Evolutionary conservation across 2,113 vertebrate genomes (phyloP).

Genomic region (Steatornis caripensis): DNA sequence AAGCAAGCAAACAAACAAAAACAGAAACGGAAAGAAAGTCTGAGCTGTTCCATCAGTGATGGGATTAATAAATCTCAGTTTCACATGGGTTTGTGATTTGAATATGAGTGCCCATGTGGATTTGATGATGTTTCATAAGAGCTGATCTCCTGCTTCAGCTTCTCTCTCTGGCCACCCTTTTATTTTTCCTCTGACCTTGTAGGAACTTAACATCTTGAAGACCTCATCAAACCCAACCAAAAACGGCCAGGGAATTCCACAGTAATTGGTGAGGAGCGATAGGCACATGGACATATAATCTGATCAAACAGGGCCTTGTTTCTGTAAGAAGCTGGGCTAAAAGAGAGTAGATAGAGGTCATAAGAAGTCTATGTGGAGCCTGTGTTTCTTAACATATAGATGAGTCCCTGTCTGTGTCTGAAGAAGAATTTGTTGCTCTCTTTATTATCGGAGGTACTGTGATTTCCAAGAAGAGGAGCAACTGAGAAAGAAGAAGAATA

Average conservation of each 20-base stretch:
- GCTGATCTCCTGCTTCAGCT: constrained; percentile 22
- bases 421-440: not conserved
- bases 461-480: not conserved
- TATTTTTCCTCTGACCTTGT: constrained; percentile 6
- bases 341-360: not conserved
- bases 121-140: constrained; percentile 60
- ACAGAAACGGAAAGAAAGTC: not conserved
- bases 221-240: constrained; percentile 12
- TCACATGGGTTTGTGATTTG: constrained; percentile 31
- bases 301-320: constrained; percentile 30
- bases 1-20: constrained; percentile 36
- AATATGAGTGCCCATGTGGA: constrained; percentile 24
- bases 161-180: constrained; percentile 19
- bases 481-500: not conserved
- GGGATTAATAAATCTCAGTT: not conserved
- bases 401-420: not conserved
- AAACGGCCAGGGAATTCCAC: constrained; percentile 32
- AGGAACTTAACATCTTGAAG: constrained; percentile 57
- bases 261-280: constrained; percentile 41
- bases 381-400: not conserved
- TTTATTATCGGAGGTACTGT: not conserved
- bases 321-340: not conserved
- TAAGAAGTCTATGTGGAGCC: not conserved
- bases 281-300: constrained; percentile 13
- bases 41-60: not conserved